A percentile compares a stretch with the other conserved stretches of the same genome.
Conservation (phyloP, 2,797 vertebrate species). For the Cottoperca gobio region DNA sequence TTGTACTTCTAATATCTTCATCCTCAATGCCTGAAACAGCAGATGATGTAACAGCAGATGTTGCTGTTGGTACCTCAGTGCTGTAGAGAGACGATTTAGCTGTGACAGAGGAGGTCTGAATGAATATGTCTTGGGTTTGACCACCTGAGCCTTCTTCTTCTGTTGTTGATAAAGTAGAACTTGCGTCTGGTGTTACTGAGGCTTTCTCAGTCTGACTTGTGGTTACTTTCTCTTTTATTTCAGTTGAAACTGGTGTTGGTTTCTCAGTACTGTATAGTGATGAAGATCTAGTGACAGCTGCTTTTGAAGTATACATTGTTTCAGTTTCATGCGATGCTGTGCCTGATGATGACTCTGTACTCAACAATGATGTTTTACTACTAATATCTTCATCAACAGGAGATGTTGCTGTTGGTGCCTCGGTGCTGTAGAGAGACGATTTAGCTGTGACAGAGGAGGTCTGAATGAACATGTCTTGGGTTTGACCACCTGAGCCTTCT, state of each 20-base stretch:
- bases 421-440: background rate
- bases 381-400: no score
- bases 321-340: background rate
- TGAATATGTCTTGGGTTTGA: background rate
- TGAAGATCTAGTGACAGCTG: background rate
- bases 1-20: no score
- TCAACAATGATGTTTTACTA: background rate
- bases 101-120: no score
- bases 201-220: background rate
- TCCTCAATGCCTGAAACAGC: no score
- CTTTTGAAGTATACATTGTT: no score
- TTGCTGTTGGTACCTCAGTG: no score
- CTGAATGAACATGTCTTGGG: no score
- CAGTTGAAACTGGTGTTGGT: background rate
- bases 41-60: no score
- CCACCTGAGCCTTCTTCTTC: constrained; percentile 40
- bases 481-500: no score
- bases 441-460: no score
- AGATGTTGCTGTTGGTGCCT: background rate
- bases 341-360: background rate
- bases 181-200: background rate
- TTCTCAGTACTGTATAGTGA: background rate
- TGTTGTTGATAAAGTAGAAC: background rate
- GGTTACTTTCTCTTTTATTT: background rate
- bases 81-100: no score